Conservation (phyloP, 2,888 invertebrate species). For the Sinopyrophorus schimmeli region DNA sequence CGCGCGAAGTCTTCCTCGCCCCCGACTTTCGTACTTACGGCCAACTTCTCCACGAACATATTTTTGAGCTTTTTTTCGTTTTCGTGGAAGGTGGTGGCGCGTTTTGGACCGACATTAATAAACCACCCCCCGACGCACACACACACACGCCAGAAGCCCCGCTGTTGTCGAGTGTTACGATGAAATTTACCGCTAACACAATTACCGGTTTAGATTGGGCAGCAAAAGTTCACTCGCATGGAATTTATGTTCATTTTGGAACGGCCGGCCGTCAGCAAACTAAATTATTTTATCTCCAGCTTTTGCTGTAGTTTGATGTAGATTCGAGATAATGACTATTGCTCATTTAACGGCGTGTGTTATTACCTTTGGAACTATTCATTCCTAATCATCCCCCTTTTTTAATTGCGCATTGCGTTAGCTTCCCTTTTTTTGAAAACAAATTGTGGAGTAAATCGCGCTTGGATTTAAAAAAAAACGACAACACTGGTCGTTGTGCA, state of each 20-base stretch:
- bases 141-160: too few species aligned
- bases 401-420: too few species aligned
- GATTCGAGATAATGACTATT: constrained; percentile 27
- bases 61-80: constrained; percentile 24
- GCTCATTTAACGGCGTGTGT: constrained; percentile 19
- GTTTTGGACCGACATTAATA: constrained; percentile 29
- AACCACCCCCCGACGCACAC: constrained; percentile 35
- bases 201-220: constrained; percentile 54
- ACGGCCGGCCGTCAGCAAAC: constrained; percentile 44
- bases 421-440: too few species aligned
- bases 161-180: constrained; percentile 48
- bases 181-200: constrained; percentile 54
- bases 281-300: constrained; percentile 42
- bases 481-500: too few species aligned
- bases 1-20: too few species aligned
- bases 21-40: too few species aligned
- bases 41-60: too few species aligned
- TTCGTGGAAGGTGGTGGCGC: constrained; percentile 19
- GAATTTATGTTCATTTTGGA: constrained; percentile 54
- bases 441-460: too few species aligned
- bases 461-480: too few species aligned
- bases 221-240: constrained; percentile 50
- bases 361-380: too few species aligned
- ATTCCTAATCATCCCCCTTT: too few species aligned
- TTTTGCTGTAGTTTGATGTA: constrained; percentile 18